Evolutionary conservation across 2,797 vertebrate genomes (phyloP).

Genomic region (Spinus pinus): DNA sequence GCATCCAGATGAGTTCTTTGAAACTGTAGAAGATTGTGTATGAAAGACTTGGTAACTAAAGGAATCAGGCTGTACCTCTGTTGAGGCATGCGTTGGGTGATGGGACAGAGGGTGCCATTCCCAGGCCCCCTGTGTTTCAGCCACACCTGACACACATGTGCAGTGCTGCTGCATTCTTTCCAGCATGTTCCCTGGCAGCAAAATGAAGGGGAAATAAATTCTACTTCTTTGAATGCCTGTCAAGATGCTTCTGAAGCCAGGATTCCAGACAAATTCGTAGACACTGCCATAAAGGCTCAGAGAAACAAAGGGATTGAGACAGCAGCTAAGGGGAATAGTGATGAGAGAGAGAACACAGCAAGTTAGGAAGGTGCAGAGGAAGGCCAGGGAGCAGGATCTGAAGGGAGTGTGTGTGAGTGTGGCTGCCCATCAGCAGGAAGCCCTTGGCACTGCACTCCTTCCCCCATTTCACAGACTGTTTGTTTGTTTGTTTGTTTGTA

Average conservation of each 20-base stretch:
- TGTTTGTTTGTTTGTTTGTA: neutral
- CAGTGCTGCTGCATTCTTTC: neutral
- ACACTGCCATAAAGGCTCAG: neutral
- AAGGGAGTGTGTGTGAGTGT: neutral
- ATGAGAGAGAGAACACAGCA: neutral
- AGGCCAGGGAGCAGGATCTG: neutral
- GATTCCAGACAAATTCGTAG: neutral
- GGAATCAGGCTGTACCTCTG: neutral
- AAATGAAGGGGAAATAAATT: conserved; percentile 14
- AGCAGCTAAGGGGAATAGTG: neutral
- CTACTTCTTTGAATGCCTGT: neutral
- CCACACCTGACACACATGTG: neutral
- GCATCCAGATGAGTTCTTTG: neutral
- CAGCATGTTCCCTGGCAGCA: conserved; percentile 18
- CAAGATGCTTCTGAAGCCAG: neutral
- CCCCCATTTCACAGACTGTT: neutral
- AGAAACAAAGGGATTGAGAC: conserved; percentile 8
- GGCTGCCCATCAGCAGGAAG: neutral
- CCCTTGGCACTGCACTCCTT: neutral
- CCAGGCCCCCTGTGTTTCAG: neutral
- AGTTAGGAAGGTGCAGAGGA: neutral
- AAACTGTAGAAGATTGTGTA: neutral
- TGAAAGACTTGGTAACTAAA: neutral
- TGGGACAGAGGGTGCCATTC: neutral
- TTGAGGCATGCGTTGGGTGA: neutral